Evolutionary conservation across 2,797 vertebrate species (phyloP).

Genomic region (Channa striata): DNA sequence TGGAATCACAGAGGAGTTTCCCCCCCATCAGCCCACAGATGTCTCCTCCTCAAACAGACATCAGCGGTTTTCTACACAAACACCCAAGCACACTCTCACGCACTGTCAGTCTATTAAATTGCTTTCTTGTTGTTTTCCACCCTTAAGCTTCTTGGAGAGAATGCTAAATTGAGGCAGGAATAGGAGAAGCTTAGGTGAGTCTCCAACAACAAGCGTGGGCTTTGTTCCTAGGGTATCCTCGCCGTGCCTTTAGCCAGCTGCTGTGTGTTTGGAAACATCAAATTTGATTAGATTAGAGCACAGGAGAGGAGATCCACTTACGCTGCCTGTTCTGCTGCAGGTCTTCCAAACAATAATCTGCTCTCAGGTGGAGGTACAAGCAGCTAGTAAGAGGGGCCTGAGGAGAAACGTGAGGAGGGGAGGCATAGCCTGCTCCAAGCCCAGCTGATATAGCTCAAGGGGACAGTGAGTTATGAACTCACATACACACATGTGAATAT

Average conservation of each 20-base stretch:
- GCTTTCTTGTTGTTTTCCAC: constrained; percentile 66
- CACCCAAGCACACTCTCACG: constrained; percentile 25
- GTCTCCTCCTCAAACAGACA: constrained; percentile 33
- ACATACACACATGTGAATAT: constrained; percentile 7
- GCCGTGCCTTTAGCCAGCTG: constrained; percentile 67
- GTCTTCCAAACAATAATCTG: constrained; percentile 68
- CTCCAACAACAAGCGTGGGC: constrained; percentile 69
- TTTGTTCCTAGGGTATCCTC: constrained; percentile 73
- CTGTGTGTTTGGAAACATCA: constrained; percentile 81
- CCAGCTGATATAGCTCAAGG: constrained; percentile 70
- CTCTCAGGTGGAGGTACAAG: constrained; percentile 76
- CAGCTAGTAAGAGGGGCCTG: constrained; percentile 68
- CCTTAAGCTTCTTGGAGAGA: constrained; percentile 80
- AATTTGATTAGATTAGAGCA: constrained; percentile 76
- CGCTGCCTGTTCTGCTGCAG: constrained; percentile 61
- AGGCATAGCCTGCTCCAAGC: constrained; percentile 74
- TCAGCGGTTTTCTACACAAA: constrained; percentile 14
- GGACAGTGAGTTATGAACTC: constrained; percentile 62
- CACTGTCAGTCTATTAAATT: constrained; percentile 53
- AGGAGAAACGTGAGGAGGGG: constrained; percentile 80
- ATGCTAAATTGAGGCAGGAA: constrained; percentile 79
- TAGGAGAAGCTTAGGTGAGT: constrained; percentile 80
- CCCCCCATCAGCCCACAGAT: constrained; percentile 31
- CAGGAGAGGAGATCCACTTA: constrained; percentile 72
- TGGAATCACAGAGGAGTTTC: constrained; percentile 39